Conservation (phyloP, 2,888 invertebrate species). For the Drosophila tanythrix region DNA sequence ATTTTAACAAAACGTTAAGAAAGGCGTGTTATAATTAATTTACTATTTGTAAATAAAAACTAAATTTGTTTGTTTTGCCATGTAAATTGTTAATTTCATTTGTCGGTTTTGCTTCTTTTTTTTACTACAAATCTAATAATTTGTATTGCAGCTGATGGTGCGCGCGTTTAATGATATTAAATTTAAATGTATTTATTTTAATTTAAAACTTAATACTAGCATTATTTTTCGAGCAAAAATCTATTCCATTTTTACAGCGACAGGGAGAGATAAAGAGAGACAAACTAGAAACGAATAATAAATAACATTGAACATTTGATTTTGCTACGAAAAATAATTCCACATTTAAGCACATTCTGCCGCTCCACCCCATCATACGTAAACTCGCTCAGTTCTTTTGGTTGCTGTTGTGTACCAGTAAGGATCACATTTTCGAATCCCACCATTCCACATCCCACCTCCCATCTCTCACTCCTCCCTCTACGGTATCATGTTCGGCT, state of each 20-base stretch:
- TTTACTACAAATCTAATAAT: slow-evolving; percentile 55
- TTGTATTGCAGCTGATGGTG: slow-evolving; percentile 24
- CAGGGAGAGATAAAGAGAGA: slow-evolving; percentile 33
- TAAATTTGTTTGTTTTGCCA: slow-evolving; percentile 41
- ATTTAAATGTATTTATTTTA: slow-evolving; percentile 57
- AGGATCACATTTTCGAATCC: slow-evolving; percentile 36
- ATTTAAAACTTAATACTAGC: slow-evolving; percentile 64
- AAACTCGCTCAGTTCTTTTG: slow-evolving; percentile 80
- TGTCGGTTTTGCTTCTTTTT: slow-evolving; percentile 25
- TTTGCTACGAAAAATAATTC: slow-evolving; percentile 80
- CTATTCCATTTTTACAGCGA: slow-evolving; percentile 62
- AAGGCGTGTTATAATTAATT: slow-evolving; percentile 49
- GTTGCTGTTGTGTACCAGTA: slow-evolving; percentile 71
- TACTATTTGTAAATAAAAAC: slow-evolving; percentile 50
- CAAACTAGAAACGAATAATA: slow-evolving; percentile 47
- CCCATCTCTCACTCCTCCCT: slow-evolving; percentile 3
- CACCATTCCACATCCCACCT: slow-evolving; percentile 3
- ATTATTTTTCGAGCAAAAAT: slow-evolving; percentile 79
- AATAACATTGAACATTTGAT: slow-evolving; percentile 76
- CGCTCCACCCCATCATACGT: slow-evolving; percentile 43
- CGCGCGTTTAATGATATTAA: slow-evolving; percentile 37
- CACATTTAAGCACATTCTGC: slow-evolving; percentile 62
- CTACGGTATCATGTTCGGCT: slow-evolving; percentile 85
- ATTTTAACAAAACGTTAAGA: slow-evolving; percentile 53
- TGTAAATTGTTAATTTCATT: slow-evolving; percentile 34